Evolutionary conservation across 2,113 vertebrate species (phyloP), one percentile per base, ranked within the genome.

Genomic region (Odobenus rosmarus): DNA sequence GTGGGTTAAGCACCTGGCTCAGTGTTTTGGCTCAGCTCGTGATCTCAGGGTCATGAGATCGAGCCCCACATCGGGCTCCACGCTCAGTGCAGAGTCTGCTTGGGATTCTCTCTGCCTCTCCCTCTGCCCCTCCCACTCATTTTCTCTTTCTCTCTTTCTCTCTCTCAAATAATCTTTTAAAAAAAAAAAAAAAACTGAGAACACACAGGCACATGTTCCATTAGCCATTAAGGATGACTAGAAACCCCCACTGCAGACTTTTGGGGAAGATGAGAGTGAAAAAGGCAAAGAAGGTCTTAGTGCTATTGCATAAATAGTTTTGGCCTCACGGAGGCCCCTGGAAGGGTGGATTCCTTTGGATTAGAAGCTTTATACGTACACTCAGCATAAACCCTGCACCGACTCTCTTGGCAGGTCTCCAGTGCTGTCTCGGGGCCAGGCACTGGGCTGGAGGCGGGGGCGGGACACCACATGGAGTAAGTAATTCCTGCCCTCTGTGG

Each of bases 351-450:
- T 53, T 12, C 14, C 3, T 0, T 18, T 23, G 69, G 5, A 16
- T n/a, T 14, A 21, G 13, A 36, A 76, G n/a, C 39, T 67, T 0
- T 24, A 0, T 8, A 0, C 1, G 2, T 16, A 0, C 24, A 2
- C 7, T 76, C 42, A 46, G 7, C 7, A 3, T 76, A 15, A 49
- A 31, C 39, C 3, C 1, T 76, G 3, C 13, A 10, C 39, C 0
- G 1, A 1, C 6, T 3, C 10, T 2, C 6, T 0, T 10, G 51
- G 49, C 51, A 36, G 55, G 4, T 42, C 79, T 62, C 12, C 7
- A 24, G 14, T 53, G 42, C 46, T 5, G 1, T 36, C 33, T 16
- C 82, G 1, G 2, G 36, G 21, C 18, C 28, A 12, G 19, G 36
- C 42, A 7, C 39, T 15, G 19, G 39, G 71, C 18, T 72, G 39